Conservation (phyloP, 2,888 invertebrate species). For the Timema cristinae region DNA sequence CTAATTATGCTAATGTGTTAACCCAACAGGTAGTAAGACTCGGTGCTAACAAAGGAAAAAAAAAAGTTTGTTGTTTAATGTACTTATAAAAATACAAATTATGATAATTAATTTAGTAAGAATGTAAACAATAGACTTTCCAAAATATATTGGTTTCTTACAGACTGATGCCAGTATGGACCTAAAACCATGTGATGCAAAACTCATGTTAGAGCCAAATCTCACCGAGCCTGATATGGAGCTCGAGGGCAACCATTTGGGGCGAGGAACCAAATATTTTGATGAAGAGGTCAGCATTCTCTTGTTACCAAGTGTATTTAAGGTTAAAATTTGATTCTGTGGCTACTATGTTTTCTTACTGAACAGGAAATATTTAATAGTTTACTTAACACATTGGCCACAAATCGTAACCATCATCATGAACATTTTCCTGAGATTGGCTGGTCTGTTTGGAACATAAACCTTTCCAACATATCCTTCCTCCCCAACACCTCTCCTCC, state of each 20-base stretch:
- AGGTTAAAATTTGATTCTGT: background rate
- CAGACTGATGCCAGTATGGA: slow-evolving; percentile 53
- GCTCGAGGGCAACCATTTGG: slow-evolving; percentile 81
- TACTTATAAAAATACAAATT: background rate
- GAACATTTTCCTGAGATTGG: too few species aligned
- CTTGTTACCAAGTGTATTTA: background rate
- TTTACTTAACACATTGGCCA: too few species aligned
- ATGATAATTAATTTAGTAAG: background rate
- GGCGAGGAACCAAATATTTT: slow-evolving; percentile 78
- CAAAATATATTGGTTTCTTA: background rate
- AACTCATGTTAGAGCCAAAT: slow-evolving; percentile 63
- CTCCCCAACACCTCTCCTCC: too few species aligned
- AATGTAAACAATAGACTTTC: background rate
- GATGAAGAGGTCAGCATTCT: slow-evolving; percentile 60
- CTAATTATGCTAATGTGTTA: too few species aligned
- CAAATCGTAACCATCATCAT: too few species aligned
- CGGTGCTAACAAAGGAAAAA: too few species aligned
- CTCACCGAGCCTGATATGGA: slow-evolving; percentile 74
- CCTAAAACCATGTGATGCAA: slow-evolving; percentile 71
- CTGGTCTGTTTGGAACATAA: too few species aligned
- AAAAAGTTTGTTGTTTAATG: too few species aligned
- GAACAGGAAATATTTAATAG: too few species aligned
- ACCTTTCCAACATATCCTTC: too few species aligned
- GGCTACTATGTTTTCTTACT: background rate
- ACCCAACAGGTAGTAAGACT: too few species aligned